These are phyloP conservation scores for Typhlomys cinereus DNA, from an alignment of 2,113 vertebrate species.

Conservation along the genomic window DNA sequence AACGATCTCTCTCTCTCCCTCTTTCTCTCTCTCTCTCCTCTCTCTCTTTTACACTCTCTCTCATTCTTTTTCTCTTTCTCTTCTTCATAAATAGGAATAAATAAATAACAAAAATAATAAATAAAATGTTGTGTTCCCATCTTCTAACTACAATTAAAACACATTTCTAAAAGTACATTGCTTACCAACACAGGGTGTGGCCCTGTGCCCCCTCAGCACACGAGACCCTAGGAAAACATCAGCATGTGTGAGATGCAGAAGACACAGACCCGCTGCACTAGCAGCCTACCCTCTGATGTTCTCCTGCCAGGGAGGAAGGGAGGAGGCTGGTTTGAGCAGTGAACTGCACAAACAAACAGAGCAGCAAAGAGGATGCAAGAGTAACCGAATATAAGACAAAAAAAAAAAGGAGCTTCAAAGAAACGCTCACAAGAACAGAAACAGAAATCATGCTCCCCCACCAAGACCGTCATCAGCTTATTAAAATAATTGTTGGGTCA, in stretches of 20 bases:
- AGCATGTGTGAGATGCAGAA: too few species aligned
- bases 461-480: not conserved
- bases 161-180: not conserved
- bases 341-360: not conserved
- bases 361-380: slow-evolving; percentile 14
- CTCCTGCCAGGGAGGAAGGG: not conserved
- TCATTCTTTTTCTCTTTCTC: too few species aligned
- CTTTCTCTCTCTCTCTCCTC: too few species aligned
- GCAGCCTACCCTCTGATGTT: slow-evolving; percentile 24
- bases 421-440: not conserved
- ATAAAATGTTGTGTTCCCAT: not conserved
- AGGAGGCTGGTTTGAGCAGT: not conserved
- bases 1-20: too few species aligned
- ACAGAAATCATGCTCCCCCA: not conserved
- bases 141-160: slow-evolving; percentile 9
- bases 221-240: not conserved
- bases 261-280: too few species aligned
- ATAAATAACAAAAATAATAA: not conserved
- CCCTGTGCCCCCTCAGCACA: not conserved
- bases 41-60: too few species aligned
- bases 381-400: not conserved
- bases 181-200: not conserved
- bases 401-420: not conserved
- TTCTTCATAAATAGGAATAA: too few species aligned
- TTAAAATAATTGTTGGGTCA: slow-evolving; percentile 70